These are phyloP conservation scores for Harpagifer antarcticus DNA, from an alignment of 2,797 vertebrate species.

Conservation along the genomic window DNA sequence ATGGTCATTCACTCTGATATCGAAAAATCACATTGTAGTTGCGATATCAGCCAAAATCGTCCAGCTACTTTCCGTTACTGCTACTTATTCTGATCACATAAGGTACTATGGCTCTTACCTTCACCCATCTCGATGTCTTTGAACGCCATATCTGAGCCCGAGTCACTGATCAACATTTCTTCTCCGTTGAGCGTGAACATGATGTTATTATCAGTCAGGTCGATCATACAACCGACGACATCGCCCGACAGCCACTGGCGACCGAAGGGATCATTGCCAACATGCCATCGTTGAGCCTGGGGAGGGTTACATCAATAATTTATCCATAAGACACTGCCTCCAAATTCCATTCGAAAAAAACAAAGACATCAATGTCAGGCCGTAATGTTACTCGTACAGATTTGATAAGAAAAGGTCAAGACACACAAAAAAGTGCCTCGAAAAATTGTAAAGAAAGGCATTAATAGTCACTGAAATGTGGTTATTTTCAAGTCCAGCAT, in stretches of 20 bases:
- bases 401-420: background rate
- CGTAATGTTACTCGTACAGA: no score
- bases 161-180: conserved; percentile 95
- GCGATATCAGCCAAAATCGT: no score
- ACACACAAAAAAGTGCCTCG: no score
- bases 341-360: background rate
- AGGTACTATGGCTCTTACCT: conserved; percentile 77
- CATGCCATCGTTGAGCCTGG: conserved; percentile 95
- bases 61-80: background rate
- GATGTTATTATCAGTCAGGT: conserved; percentile 92
- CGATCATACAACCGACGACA: conserved; percentile 95
- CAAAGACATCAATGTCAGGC: background rate
- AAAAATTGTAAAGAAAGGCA: background rate
- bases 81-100: background rate
- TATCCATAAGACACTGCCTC: background rate
- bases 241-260: conserved; percentile 93
- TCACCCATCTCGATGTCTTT: conserved; percentile 93
- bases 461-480: background rate
- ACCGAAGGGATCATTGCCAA: conserved; percentile 93
- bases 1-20: no score
- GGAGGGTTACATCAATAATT: conserved; percentile 14
- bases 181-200: conserved; percentile 96
- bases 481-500: background rate
- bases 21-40: no score
- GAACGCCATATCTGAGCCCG: conserved; percentile 94